A percentile compares a stretch with the other conserved stretches of the same genome.
These are phyloP conservation scores for Hassar affinis DNA, from an alignment of 2,113 vertebrate genomes.

Conservation along the genomic window DNA sequence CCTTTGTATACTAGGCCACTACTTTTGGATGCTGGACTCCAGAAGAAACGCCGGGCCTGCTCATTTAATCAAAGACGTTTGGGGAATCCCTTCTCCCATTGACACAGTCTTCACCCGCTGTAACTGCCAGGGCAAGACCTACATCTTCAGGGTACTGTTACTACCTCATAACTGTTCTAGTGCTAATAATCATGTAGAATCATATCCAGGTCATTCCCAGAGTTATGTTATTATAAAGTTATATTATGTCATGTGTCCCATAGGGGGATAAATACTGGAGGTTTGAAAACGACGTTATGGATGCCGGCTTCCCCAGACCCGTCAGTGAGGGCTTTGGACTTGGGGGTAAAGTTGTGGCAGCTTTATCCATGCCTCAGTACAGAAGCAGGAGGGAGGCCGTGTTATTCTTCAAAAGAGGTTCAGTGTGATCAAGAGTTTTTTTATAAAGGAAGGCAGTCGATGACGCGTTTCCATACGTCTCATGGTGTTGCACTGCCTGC, in stretches of 20 bases:
- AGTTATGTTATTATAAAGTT: background rate
- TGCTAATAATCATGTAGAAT: background rate
- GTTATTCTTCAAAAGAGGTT: constrained; percentile 94
- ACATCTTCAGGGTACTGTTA: constrained; percentile 86
- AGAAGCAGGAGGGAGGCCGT: constrained; percentile 81
- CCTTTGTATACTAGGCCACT: constrained; percentile 76
- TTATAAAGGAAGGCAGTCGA: too few species aligned
- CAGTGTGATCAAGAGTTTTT: too few species aligned
- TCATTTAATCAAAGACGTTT: constrained; percentile 79
- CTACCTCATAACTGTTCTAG: background rate
- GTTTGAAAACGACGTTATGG: constrained; percentile 83
- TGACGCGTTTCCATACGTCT: too few species aligned
- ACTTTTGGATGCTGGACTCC: constrained; percentile 85
- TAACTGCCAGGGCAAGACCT: constrained; percentile 92
- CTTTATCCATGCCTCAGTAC: constrained; percentile 83
- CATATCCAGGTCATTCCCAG: background rate
- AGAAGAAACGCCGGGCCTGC: constrained; percentile 70
- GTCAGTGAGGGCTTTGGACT: constrained; percentile 83
- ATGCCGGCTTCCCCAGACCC: constrained; percentile 81
- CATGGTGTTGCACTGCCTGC: background rate
- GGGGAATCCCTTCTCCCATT: constrained; percentile 93
- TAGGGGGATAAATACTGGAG: constrained; percentile 89
- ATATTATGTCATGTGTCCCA: background rate
- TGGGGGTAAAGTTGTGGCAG: constrained; percentile 80
- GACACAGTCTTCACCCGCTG: constrained; percentile 92